phyloP scores from a whole-genome alignment of 53 echinoderm and acorn worm species.

The Glandiceps talaboti region DNA sequence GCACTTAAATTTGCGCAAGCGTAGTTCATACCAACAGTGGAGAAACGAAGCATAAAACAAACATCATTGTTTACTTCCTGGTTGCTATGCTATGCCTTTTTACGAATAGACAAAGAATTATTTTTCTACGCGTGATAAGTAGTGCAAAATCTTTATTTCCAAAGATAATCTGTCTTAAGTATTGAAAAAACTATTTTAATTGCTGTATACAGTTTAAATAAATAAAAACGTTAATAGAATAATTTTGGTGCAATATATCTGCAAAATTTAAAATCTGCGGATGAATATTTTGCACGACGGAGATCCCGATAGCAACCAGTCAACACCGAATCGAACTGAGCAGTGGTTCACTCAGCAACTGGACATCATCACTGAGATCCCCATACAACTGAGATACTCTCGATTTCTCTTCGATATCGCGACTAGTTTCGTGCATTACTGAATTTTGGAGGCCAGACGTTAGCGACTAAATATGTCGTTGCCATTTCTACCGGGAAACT shows the following conservation, averaged over 20 bases:
- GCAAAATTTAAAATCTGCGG: background rate
- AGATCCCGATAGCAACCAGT: background rate
- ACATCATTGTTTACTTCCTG: background rate
- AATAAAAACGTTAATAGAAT: no score
- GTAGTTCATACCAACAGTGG: background rate
- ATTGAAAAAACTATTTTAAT: no score
- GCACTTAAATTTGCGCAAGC: no score
- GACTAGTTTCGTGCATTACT: background rate
- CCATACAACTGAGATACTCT: background rate
- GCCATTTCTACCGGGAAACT: constrained; percentile 86
- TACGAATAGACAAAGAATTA: background rate
- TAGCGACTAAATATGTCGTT: constrained; percentile 46
- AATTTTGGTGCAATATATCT: background rate
- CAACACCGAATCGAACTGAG: background rate
- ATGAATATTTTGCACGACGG: background rate
- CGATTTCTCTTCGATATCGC: background rate
- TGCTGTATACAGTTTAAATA: no score
- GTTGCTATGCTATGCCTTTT: background rate
- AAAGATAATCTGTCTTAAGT: no score
- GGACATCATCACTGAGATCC: no score
- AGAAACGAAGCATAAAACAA: background rate
- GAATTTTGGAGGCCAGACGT: background rate
- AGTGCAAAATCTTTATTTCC: background rate
- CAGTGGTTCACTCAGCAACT: background rate
- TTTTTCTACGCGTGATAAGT: background rate